Conservation (phyloP, 2,113 vertebrate genomes). For the Phodopus roborovskii region DNA sequence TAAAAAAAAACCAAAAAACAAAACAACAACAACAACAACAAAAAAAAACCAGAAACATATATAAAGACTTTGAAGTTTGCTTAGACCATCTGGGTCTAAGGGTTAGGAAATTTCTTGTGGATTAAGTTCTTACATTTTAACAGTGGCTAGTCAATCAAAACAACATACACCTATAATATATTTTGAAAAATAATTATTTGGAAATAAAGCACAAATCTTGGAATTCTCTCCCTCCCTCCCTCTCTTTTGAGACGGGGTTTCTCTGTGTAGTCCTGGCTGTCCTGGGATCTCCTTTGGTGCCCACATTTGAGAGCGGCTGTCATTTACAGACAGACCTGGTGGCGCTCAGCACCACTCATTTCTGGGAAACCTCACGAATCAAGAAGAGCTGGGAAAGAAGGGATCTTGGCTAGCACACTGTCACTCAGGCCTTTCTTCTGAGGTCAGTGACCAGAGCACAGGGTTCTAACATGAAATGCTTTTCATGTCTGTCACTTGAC, state of each 20-base stretch:
- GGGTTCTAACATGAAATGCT: constrained; percentile 10
- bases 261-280: too few relatives aligned
- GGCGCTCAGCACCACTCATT: neutral
- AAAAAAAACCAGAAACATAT: neutral
- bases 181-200: constrained; percentile 21
- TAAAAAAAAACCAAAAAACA: too few relatives aligned
- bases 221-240: too few relatives aligned
- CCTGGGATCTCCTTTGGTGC: neutral
- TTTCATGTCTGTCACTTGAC: constrained; percentile 57
- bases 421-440: constrained; percentile 43
- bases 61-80: constrained; percentile 6
- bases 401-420: neutral
- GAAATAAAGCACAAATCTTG: neutral
- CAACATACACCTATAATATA: neutral
- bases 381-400: neutral
- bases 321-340: neutral
- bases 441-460: neutral
- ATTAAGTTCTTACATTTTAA: neutral
- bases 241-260: too few relatives aligned
- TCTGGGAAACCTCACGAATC: constrained; percentile 9
- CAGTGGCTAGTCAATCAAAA: neutral
- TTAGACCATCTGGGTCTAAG: neutral
- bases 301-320: neutral
- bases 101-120: constrained; percentile 21
- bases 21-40: too few relatives aligned